phyloP scores from a whole-genome alignment of 2,888 invertebrate genomes.

The Acanthococcus lagerstroemiae region DNA sequence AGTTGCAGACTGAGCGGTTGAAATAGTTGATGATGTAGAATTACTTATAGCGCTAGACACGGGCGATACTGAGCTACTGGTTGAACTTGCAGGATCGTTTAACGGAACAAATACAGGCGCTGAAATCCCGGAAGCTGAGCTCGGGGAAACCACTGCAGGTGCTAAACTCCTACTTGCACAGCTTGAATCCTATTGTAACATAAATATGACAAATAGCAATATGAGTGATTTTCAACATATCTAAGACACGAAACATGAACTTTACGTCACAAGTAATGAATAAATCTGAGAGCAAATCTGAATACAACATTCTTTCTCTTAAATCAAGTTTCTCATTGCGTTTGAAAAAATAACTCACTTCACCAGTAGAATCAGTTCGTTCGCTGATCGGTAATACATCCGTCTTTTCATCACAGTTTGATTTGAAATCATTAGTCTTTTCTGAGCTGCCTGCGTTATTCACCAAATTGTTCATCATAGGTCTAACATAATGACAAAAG shows the following conservation, averaged over 20 bases:
- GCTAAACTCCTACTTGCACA: too few species aligned
- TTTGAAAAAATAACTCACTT: neutral
- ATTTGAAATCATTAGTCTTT: constrained; percentile 2
- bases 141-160: too few species aligned
- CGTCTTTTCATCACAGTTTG: constrained; percentile 14
- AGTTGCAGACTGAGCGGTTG: constrained; percentile 1
- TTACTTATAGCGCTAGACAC: neutral
- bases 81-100: constrained; percentile 12
- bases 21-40: neutral
- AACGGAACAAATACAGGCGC: constrained; percentile 13
- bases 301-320: too few species aligned
- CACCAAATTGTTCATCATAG: too few species aligned
- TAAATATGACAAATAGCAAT: too few species aligned
- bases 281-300: too few species aligned
- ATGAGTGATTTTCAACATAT: too few species aligned
- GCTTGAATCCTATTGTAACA: too few species aligned
- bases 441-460: neutral
- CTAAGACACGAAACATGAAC: too few species aligned
- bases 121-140: too few species aligned
- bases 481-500: neutral
- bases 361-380: neutral
- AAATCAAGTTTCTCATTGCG: too few species aligned
- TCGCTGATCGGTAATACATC: constrained; percentile 15
- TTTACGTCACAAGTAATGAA: too few species aligned
- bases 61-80: neutral